These are phyloP conservation scores for Zaprionus nigranus DNA, from an alignment of 1,140 invertebrate species.

Conservation along the genomic window DNA sequence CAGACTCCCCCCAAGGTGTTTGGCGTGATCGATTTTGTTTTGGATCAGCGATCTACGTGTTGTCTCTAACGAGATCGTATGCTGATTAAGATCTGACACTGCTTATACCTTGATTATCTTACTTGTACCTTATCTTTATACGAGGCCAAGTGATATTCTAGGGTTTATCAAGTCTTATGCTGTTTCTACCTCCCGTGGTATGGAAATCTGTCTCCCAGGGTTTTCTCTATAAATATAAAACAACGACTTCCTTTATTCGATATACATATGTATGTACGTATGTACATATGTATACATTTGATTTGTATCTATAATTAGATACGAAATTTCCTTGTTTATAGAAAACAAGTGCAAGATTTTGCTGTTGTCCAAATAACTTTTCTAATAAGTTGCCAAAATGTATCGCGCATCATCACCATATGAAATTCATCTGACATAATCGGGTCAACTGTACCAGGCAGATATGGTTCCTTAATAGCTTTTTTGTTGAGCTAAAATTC, in stretches of 20 bases:
- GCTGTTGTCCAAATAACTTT: too few relatives aligned
- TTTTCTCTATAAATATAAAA: neutral
- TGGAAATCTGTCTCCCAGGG: neutral
- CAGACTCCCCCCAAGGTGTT: neutral
- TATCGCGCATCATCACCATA: constrained; percentile 22
- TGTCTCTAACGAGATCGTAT: neutral
- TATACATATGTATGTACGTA: too few relatives aligned
- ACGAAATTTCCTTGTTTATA: constrained; percentile 10
- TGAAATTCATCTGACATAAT: constrained; percentile 34
- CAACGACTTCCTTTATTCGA: neutral
- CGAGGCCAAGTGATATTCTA: neutral
- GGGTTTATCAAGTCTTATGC: neutral
- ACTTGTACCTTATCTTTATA: neutral
- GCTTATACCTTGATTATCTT: neutral
- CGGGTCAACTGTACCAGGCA: constrained; percentile 8
- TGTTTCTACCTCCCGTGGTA: neutral
- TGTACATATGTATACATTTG: neutral
- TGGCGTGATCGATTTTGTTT: constrained; percentile 5
- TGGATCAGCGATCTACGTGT: neutral
- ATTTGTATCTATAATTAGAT: neutral
- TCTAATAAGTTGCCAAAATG: neutral
- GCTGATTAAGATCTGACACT: neutral
- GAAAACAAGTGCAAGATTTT: neutral
- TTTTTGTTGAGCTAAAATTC: neutral
- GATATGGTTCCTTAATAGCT: neutral